Percentiles rank a stretch among this genome's conserved stretches.
phyloP scores from a whole-genome alignment of 1,140 invertebrate species.

The Euschistus heros region DNA sequence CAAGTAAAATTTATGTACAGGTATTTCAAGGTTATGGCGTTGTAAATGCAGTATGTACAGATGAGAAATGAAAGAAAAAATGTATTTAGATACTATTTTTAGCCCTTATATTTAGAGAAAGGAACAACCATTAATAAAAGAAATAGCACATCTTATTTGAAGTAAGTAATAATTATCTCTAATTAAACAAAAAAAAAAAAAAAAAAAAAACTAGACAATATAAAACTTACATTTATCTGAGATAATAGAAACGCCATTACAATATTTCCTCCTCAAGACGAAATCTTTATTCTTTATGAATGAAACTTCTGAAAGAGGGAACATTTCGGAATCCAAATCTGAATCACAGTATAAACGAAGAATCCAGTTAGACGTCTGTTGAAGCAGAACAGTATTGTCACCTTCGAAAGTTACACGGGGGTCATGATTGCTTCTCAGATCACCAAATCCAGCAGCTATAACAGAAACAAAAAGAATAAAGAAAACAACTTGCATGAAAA shows the following conservation, averaged over 20 bases:
- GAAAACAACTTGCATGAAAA: too few relatives aligned
- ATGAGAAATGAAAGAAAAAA: too few relatives aligned
- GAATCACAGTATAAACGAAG: slow-evolving; percentile 43
- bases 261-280: background rate
- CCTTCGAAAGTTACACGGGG: slow-evolving; percentile 90
- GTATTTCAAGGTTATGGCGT: too few relatives aligned
- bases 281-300: background rate
- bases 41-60: too few relatives aligned
- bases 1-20: too few relatives aligned
- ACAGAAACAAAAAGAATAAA: slow-evolving; percentile 28
- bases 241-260: background rate
- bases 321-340: slow-evolving; percentile 36
- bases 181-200: background rate
- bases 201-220: background rate
- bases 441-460: slow-evolving; percentile 61
- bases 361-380: slow-evolving; percentile 86
- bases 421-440: slow-evolving; percentile 77
- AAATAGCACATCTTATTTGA: too few relatives aligned
- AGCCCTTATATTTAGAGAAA: too few relatives aligned
- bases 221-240: slow-evolving; percentile 21
- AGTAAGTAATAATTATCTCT: background rate
- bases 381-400: slow-evolving; percentile 87
- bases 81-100: too few relatives aligned
- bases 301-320: slow-evolving; percentile 35
- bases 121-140: too few relatives aligned